Base-by-base conservation (phyloP, 2,888 invertebrate species). In the Emmelina monodactyla region DNA sequence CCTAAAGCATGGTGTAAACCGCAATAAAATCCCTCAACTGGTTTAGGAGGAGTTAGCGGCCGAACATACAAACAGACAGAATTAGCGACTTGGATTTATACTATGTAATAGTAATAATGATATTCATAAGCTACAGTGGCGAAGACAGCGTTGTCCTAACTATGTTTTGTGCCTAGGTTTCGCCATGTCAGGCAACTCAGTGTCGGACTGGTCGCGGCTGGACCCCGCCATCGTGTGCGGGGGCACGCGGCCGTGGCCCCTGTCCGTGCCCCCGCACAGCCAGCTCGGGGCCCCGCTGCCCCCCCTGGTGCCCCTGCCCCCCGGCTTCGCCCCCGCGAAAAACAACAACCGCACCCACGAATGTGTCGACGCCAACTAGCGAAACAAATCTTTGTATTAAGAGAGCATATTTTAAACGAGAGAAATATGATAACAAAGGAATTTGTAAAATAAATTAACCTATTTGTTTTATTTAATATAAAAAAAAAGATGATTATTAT, bases 141-240 rank as follows among this genome's bases (percentile, higher is more conserved):
- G n/a, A n/a, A n/a, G n/a, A n/a, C n/a, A n/a, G n/a, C n/a, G n/a
- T n/a, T n/a, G n/a, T n/a, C n/a, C n/a, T n/a, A n/a, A n/a, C n/a
- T n/a, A n/a, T n/a, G n/a, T n/a, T n/a, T n/a, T n/a, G n/a, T n/a
- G n/a, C n/a, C n/a, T n/a, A n/a, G n/a, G n/a, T n/a, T n/a, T n/a
- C n/a, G n/a, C n/a, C n/a, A n/a, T n/a, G n/a, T n/a, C n/a, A n/a
- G n/a, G n/a, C n/a, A n/a, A n/a, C n/a, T n/a, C n/a, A n/a, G n/a
- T n/a, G n/a, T n/a, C n/a, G n/a, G 93, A 94, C 75, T 94, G 94
- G 93, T 91, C 93, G 52, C 86, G 91, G 47, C 86, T 95, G 83
- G 96, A 97, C 82, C 94, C 96, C 39, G 95, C 95, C 47, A 95
- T 96, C 52, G 86, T 93, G 65, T 88, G 88, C 42, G 89, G 86